Conservation (phyloP, 2,888 invertebrate genomes). For the Melieria omissa region DNA sequence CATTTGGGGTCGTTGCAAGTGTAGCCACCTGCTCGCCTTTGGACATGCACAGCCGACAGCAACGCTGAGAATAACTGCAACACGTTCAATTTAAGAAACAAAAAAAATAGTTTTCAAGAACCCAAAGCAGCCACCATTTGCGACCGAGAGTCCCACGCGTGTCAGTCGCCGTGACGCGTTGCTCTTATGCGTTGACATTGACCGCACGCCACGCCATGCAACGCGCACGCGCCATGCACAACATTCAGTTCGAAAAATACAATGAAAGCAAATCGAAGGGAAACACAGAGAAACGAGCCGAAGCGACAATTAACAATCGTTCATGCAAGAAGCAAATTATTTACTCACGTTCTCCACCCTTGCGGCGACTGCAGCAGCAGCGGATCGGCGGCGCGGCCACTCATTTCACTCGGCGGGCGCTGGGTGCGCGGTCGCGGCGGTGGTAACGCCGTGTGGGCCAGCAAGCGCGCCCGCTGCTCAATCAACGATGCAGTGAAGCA, state of each 20-base stretch:
- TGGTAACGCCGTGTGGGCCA: neutral
- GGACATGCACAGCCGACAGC: no score
- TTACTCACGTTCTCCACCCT: neutral
- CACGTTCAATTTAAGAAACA: no score
- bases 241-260: neutral
- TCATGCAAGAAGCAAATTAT: conserved; percentile 61
- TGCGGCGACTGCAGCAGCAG: neutral
- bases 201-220: conserved; percentile 37
- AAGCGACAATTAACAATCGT: conserved; percentile 59
- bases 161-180: neutral
- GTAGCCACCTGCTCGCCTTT: no score
- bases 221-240: conserved; percentile 11
- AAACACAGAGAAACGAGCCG: neutral
- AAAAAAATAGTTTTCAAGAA: no score
- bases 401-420: no score
- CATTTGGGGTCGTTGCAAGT: no score
- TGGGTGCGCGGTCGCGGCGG: no score
- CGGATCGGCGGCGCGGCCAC: neutral
- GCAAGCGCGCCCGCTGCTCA: neutral
- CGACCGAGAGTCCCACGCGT: no score
- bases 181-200: conserved; percentile 47
- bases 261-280: neutral
- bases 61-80: no score
- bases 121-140: no score
- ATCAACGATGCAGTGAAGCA: conserved; percentile 13